phyloP scores from a whole-genome alignment of 2,113 vertebrate species.

The Calidris pugnax region DNA sequence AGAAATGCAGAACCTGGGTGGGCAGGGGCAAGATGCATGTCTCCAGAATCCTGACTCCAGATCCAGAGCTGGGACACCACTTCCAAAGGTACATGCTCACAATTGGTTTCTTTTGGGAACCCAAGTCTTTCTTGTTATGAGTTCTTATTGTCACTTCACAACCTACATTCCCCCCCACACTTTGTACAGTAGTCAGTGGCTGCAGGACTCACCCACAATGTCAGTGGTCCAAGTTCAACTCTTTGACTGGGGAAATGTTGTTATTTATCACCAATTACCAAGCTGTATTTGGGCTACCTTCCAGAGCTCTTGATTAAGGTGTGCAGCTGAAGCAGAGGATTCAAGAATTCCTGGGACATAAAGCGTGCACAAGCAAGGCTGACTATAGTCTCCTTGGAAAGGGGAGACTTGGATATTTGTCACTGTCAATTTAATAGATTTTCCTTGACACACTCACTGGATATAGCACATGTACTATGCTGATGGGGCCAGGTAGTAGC shows the following conservation, averaged over 20 bases:
- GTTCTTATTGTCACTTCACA: neutral
- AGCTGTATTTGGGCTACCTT: neutral
- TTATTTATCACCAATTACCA: neutral
- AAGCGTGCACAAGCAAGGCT: neutral
- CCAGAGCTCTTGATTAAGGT: neutral
- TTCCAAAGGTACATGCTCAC: neutral
- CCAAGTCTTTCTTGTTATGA: neutral
- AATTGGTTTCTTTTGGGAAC: neutral
- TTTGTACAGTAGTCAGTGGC: neutral
- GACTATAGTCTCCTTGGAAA: neutral
- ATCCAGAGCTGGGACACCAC: neutral
- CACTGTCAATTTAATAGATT: constrained; percentile 34
- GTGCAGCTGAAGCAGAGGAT: neutral
- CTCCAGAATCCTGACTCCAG: neutral
- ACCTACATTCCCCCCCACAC: neutral
- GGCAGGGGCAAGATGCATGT: neutral
- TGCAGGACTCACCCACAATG: neutral
- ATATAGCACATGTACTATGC: neutral
- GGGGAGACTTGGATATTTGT: neutral
- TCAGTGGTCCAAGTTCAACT: neutral
- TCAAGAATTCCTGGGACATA: neutral
- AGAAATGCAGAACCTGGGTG: neutral
- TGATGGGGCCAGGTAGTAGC: neutral
- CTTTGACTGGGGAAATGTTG: neutral
- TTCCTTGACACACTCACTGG: neutral